A percentile compares a stretch with the other conserved stretches of the same genome.
Evolutionary conservation across 2,888 invertebrate genomes (phyloP).

Genomic region (Aphodius granarius): DNA sequence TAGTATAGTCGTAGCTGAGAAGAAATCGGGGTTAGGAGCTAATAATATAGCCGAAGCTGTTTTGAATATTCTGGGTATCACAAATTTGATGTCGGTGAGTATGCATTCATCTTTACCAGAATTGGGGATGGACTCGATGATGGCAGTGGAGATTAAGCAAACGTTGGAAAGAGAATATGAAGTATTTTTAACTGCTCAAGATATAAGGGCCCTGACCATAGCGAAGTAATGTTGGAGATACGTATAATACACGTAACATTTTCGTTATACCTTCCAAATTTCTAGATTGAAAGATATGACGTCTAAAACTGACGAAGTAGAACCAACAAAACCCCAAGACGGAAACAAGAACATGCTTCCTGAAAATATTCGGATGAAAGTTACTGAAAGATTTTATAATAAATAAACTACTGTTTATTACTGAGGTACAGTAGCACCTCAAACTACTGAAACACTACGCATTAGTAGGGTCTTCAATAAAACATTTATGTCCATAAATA

Average conservation of each 20-base stretch:
- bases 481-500: no score
- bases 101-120: constrained; percentile 79
- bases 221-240: constrained; percentile 56
- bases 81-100: constrained; percentile 70
- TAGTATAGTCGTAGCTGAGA: constrained; percentile 88
- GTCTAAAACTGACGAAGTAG: constrained; percentile 41
- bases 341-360: constrained; percentile 13
- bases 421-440: constrained; percentile 3
- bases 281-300: constrained; percentile 58
- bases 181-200: constrained; percentile 81
- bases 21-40: constrained; percentile 62
- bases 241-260: neutral
- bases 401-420: constrained; percentile 53
- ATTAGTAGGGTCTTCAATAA: no score
- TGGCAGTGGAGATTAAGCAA: constrained; percentile 96
- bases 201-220: constrained; percentile 80
- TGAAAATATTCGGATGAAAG: constrained; percentile 58
- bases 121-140: constrained; percentile 95
- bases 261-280: no score
- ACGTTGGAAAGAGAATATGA: constrained; percentile 88
- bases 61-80: constrained; percentile 62
- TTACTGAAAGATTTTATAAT: constrained; percentile 65
- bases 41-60: constrained; percentile 74
- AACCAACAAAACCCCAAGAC: neutral
- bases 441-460: no score